Evolutionary conservation across 35 echinoderm and acorn worm genomes (phyloP).

Genomic region (Apostichopus californicus): DNA sequence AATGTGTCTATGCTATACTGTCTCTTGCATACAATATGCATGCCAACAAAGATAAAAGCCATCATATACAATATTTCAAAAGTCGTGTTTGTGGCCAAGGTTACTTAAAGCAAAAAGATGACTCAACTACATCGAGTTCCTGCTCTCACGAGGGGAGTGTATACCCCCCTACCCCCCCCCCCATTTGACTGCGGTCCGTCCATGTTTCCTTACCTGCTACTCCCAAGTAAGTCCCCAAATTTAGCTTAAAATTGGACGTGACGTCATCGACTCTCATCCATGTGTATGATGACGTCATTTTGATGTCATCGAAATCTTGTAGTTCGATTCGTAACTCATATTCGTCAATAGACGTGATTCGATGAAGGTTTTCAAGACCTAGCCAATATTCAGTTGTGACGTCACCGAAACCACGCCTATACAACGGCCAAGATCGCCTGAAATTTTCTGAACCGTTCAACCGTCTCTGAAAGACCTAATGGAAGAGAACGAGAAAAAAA

Average conservation of each 20-base stretch:
- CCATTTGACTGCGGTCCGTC: too few species aligned
- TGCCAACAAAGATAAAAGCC: too few species aligned
- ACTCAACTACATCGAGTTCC: too few species aligned
- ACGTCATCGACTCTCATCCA: constrained; percentile 68
- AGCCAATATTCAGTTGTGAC: constrained; percentile 69
- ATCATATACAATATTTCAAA: too few species aligned
- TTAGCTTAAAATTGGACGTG: constrained; percentile 51
- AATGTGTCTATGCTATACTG: too few species aligned
- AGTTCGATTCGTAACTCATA: constrained; percentile 74
- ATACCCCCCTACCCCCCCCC: constrained; percentile 4
- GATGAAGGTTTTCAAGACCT: constrained; percentile 68
- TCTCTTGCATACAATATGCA: too few species aligned
- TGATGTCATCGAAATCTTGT: constrained; percentile 72
- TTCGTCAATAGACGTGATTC: constrained; percentile 60
- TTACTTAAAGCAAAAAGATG: too few species aligned
- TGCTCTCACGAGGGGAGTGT: too few species aligned
- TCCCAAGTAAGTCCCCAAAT: constrained; percentile 59
- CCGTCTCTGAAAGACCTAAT: constrained; percentile 72
- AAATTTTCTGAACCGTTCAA: constrained; percentile 62
- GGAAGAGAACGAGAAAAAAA: neutral
- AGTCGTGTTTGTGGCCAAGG: too few species aligned
- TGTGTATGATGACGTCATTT: constrained; percentile 44
- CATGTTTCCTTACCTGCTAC: constrained; percentile 44
- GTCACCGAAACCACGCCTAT: constrained; percentile 71
- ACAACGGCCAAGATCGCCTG: constrained; percentile 63